Evolutionary conservation across 2,888 invertebrate species (phyloP).

Genomic region (Cetonia aurata): DNA sequence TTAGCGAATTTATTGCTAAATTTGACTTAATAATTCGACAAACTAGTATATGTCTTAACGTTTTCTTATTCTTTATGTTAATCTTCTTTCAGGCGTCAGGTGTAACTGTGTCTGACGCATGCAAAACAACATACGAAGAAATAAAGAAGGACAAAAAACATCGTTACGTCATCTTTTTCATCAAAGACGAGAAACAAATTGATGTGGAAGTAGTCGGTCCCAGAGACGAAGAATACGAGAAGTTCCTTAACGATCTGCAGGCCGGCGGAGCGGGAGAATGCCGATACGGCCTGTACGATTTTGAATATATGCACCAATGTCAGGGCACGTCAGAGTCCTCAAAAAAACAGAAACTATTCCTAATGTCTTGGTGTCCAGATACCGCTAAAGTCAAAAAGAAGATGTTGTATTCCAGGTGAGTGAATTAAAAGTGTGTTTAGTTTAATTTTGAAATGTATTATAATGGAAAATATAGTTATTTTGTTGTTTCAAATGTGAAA

Average conservation of each 20-base stretch:
- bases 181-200: constrained; percentile 96
- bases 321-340: constrained; percentile 97
- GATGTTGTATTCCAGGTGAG: constrained; percentile 84
- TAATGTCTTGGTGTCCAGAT: constrained; percentile 99
- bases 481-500: too few species aligned
- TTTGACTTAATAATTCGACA: too few species aligned
- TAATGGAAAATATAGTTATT: not conserved
- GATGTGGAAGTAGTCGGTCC: constrained; percentile 93
- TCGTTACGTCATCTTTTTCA: constrained; percentile 96
- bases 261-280: constrained; percentile 93
- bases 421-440: not conserved
- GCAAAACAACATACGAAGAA: constrained; percentile 96
- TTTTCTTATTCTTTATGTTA: constrained; percentile 26
- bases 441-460: not conserved
- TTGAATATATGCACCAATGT: constrained; percentile 97
- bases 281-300: constrained; percentile 98
- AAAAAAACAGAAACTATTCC: constrained; percentile 97
- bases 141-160: constrained; percentile 98
- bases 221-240: constrained; percentile 92
- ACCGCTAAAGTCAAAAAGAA: constrained; percentile 93
- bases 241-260: constrained; percentile 94
- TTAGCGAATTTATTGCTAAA: too few species aligned
- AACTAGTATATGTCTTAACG: too few species aligned
- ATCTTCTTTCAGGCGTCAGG: constrained; percentile 85
- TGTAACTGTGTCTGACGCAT: constrained; percentile 94